Percentiles rank a stretch among this genome's conserved stretches.
These are phyloP conservation scores for Blastobasis lacticolella DNA, from an alignment of 2,888 invertebrate genomes.

Conservation along the genomic window DNA sequence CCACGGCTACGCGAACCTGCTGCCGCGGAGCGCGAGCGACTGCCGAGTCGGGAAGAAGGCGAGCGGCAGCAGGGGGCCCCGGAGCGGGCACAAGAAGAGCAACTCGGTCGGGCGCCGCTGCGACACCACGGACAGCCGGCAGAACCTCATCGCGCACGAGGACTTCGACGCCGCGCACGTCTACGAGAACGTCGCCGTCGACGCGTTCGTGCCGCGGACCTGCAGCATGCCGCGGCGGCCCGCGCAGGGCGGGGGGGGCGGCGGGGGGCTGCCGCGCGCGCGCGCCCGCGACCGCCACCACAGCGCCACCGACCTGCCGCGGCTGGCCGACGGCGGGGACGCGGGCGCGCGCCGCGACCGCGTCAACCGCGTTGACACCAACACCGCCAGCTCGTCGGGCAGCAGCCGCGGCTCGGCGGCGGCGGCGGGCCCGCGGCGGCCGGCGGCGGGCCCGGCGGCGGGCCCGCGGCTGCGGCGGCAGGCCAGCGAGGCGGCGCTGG, in stretches of 20 bases:
- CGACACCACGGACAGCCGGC: slow-evolving; percentile 63
- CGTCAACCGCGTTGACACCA: slow-evolving; percentile 32
- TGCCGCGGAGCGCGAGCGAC: slow-evolving; percentile 62
- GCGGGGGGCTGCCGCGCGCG: slow-evolving; percentile 36
- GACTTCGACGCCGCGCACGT: slow-evolving; percentile 54
- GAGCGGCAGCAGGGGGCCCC: slow-evolving; percentile 37
- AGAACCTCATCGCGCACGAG: slow-evolving; percentile 60
- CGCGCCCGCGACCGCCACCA: slow-evolving; percentile 49
- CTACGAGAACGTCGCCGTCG: slow-evolving; percentile 59
- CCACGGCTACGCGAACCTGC: slow-evolving; percentile 57
- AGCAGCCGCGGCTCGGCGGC: slow-evolving; percentile 36
- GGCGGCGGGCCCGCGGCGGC: slow-evolving; percentile 23
- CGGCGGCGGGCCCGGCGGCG: slow-evolving; percentile 25
- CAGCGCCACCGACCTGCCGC: slow-evolving; percentile 46
- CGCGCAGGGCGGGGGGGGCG: slow-evolving; percentile 38
- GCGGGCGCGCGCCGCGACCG: slow-evolving; percentile 9
- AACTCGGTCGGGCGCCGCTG: slow-evolving; percentile 61
- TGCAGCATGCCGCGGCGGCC: slow-evolving; percentile 67
- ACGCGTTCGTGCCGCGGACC: slow-evolving; percentile 52
- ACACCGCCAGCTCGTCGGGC: slow-evolving; percentile 50
- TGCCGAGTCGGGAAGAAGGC: slow-evolving; percentile 51
- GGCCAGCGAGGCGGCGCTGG: slow-evolving; percentile 50
- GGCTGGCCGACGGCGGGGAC: slow-evolving; percentile 39
- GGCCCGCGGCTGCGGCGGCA: slow-evolving; percentile 40
- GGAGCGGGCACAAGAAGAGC: slow-evolving; percentile 58